phyloP scores from a whole-genome alignment of 2,797 vertebrate species.

The Heterohyrax brucei region DNA sequence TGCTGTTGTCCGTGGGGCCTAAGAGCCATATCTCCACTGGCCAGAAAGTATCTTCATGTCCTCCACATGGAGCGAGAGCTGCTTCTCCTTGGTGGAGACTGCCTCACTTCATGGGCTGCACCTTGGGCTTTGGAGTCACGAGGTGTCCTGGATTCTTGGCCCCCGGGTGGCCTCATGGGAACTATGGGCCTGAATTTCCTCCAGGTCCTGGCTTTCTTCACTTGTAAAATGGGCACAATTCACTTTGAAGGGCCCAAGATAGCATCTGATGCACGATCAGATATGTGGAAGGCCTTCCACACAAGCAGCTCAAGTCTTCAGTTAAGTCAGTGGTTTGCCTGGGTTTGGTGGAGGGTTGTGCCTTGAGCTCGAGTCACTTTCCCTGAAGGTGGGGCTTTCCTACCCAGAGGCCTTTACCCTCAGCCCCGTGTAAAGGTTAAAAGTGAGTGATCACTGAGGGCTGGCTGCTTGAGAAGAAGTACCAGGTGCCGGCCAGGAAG shows the following conservation, averaged over 20 bases:
- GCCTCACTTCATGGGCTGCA: too few species aligned
- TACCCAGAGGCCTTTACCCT: rapidly evolving
- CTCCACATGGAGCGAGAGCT: rapidly evolving
- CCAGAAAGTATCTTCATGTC: too few species aligned
- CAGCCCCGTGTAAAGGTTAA: rapidly evolving
- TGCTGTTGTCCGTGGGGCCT: not conserved
- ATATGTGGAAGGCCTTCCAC: rapidly evolving
- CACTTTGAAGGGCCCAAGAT: too few species aligned
- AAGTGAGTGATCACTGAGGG: rapidly evolving
- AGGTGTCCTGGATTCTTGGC: too few species aligned
- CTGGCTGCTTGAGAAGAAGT: not conserved
- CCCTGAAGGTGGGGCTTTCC: not conserved
- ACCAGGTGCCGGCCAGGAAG: not conserved
- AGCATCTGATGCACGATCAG: not conserved
- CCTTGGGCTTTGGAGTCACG: too few species aligned
- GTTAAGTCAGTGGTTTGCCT: not conserved
- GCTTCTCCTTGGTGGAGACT: too few species aligned
- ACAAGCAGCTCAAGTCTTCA: not conserved
- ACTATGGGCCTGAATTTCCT: too few species aligned
- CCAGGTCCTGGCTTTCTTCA: too few species aligned
- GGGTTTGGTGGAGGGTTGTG: rapidly evolving
- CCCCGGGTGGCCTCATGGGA: too few species aligned
- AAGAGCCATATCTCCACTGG: not conserved
- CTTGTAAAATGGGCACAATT: too few species aligned
- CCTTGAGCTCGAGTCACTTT: rapidly evolving